Evolutionary conservation across 53 echinoderm and acorn worm species (phyloP), one percentile per base, ranked within the genome.

Genomic region (Astropecten irregularis): DNA sequence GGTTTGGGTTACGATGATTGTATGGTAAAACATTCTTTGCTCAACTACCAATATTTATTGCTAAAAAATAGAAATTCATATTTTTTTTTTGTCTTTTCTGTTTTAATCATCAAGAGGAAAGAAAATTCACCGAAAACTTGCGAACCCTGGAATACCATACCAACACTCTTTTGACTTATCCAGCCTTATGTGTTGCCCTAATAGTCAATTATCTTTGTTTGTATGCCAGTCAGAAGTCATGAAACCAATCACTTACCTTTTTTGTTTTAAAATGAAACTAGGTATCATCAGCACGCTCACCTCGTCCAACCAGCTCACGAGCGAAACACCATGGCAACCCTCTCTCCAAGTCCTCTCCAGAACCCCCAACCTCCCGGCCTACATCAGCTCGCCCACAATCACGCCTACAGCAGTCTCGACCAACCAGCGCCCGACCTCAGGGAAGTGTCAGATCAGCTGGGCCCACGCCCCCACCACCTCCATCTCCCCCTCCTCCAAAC

Each of bases 341-440:
- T 19, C 52, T 79, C 10, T 79, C 79, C 25, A 77, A 77, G 19
- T 77, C 77, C 48, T 61, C 61, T 28, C 79, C 79, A 2, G 79
- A 79, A 30, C 62, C 77, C 34, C 16, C 71, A 9, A 26, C 52
- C 10, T 83, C 82, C 29, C 53, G 89, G 3, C 87, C 95, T 2
- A 72, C 59, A 33, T 82, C 95, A 30, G 89, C 79, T 18, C 89
- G 95, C 22, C 77, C 83, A 6, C 76, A 77, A 8, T 83, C 83
- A 8, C 81, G 87, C 37, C 77, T 83, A 22, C 77, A 68, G 18
- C 67, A 54, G 29, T 42, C 66, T 26, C 82, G 89, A 42, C 90
- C 92, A 34, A 92, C 81, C 49, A 83, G 83, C 11, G 71, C 58
- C 3, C 65, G 95, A 10, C 95, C 95, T 40, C 67, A 82, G 20